Percentiles rank a stretch among this genome's conserved stretches.
Evolutionary conservation across 2,888 invertebrate species (phyloP).

Genomic region (Nycteola revayana): DNA sequence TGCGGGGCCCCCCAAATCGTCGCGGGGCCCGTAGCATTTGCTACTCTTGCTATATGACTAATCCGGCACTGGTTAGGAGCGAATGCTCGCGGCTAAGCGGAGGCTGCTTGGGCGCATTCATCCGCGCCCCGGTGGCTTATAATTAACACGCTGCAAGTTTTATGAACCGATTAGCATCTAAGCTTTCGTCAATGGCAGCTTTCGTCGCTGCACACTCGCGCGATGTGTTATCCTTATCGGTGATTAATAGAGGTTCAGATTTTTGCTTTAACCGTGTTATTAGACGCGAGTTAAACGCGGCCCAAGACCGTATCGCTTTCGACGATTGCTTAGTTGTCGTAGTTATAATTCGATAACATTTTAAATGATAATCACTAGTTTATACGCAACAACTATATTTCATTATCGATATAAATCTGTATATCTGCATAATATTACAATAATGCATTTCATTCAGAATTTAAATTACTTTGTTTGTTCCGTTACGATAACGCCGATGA

Average conservation of each 20-base stretch:
- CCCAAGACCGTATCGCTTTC: constrained; percentile 49
- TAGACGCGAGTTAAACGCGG: constrained; percentile 65
- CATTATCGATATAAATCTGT: too few relatives aligned
- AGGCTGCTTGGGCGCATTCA: constrained; percentile 42
- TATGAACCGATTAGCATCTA: constrained; percentile 81
- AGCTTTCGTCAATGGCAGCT: constrained; percentile 81
- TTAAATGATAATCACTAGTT: constrained; percentile 11
- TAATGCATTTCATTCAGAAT: too few relatives aligned
- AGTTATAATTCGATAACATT: constrained; percentile 55
- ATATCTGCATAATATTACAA: too few relatives aligned
- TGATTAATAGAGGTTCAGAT: constrained; percentile 80
- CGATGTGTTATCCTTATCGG: constrained; percentile 77
- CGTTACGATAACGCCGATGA: too few relatives aligned
- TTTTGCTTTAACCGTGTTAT: constrained; percentile 72
- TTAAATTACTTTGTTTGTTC: too few relatives aligned
- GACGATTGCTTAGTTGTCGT: constrained; percentile 69
- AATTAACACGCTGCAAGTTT: constrained; percentile 81
- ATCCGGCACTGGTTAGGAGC: too few relatives aligned
- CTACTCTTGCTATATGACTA: too few relatives aligned
- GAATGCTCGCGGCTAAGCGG: constrained; percentile 51
- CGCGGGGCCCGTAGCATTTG: too few relatives aligned
- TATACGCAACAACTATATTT: too few relatives aligned
- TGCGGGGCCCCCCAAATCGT: too few relatives aligned
- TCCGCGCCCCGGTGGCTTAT: constrained; percentile 78
- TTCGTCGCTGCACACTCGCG: constrained; percentile 62